Percentiles rank a stretch among this genome's conserved stretches.
Evolutionary conservation across 35 echinoderm and acorn worm genomes (phyloP).

Genomic region (Lytechinus variegatus): DNA sequence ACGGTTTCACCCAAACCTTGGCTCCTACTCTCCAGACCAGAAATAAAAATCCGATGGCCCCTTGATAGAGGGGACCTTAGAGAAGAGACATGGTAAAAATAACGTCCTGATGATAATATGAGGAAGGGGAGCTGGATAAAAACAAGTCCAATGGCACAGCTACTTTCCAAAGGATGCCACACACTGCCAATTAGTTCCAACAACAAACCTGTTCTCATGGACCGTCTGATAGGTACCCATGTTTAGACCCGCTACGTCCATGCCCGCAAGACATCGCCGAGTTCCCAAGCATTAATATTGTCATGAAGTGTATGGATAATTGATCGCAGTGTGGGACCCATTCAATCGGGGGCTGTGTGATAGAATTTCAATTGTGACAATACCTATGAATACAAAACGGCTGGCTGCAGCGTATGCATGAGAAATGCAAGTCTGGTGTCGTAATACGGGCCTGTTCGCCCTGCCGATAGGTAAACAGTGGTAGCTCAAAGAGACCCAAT

Average conservation of each 20-base stretch:
- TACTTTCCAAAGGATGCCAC: neutral
- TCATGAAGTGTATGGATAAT: neutral
- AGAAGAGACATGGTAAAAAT: neutral
- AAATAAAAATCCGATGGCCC: neutral
- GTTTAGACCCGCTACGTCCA: neutral
- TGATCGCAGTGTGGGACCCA: neutral
- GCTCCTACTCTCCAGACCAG: neutral
- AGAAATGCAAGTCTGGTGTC: neutral
- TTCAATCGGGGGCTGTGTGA: neutral
- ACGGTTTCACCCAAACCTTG: neutral
- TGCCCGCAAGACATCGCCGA: neutral
- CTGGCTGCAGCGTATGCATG: neutral
- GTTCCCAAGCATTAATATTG: slow-evolving; percentile 4
- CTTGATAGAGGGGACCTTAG: neutral
- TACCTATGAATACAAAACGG: neutral
- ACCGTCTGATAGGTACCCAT: neutral
- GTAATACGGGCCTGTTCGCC: neutral
- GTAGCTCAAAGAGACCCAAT: neutral
- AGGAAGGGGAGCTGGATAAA: neutral
- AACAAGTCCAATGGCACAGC: neutral
- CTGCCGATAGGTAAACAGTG: neutral
- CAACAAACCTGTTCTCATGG: neutral
- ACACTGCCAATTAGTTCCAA: neutral
- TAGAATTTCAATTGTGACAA: neutral
- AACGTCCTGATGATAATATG: neutral